Conservation (phyloP, 2,888 invertebrate species). For the Oscheius sp. region DNA sequence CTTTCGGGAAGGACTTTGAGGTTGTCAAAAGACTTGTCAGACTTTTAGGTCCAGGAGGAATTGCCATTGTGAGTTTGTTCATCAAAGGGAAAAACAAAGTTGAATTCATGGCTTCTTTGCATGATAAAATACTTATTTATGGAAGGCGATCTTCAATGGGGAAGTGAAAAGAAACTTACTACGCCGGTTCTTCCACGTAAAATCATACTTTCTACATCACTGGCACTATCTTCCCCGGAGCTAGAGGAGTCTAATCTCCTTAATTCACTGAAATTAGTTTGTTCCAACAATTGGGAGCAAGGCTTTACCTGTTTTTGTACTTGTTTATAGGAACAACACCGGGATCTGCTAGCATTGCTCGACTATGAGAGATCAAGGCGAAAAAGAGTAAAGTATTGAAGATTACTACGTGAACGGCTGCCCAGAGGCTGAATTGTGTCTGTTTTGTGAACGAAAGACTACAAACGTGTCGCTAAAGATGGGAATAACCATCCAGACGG, state of each 20-base stretch:
- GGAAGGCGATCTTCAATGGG: too few relatives aligned
- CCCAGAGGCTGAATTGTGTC: slow-evolving; percentile 75
- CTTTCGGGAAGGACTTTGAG: too few relatives aligned
- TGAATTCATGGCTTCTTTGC: too few relatives aligned
- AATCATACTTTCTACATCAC: slow-evolving; percentile 42
- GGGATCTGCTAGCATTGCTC: slow-evolving; percentile 88
- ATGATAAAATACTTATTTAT: too few relatives aligned
- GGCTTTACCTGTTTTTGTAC: slow-evolving; percentile 68
- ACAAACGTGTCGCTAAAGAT: slow-evolving; percentile 82
- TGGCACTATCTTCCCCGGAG: slow-evolving; percentile 39
- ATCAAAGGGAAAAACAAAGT: too few relatives aligned
- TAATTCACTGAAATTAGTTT: not conserved
- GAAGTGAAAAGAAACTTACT: slow-evolving; percentile 22
- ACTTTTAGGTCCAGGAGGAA: too few relatives aligned
- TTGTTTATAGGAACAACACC: slow-evolving; percentile 81
- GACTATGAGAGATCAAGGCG: slow-evolving; percentile 81
- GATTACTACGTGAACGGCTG: slow-evolving; percentile 81
- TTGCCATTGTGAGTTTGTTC: too few relatives aligned
- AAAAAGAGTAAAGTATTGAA: slow-evolving; percentile 82
- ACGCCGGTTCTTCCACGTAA: slow-evolving; percentile 21
- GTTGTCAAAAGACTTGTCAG: too few relatives aligned
- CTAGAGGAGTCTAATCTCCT: slow-evolving; percentile 31
- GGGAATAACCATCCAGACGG: slow-evolving; percentile 83
- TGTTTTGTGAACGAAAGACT: not conserved
- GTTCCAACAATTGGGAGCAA: too few relatives aligned